Evolutionary conservation across 2,113 vertebrate genomes (phyloP).

Genomic region (Myrmecophaga tridactyla): DNA sequence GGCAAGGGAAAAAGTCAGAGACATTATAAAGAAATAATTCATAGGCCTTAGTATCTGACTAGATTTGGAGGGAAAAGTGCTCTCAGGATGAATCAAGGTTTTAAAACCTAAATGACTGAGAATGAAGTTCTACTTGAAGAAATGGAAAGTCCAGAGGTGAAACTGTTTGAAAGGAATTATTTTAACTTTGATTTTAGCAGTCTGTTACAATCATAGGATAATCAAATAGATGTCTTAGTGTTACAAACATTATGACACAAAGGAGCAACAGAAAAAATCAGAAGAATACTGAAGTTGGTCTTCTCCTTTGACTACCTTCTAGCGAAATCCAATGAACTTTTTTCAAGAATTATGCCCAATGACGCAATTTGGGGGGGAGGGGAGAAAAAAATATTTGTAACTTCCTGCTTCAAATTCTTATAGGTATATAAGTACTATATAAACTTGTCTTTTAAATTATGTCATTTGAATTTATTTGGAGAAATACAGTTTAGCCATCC

Average conservation of each 20-base stretch:
- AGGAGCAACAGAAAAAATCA: background rate
- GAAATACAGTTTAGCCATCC: no score
- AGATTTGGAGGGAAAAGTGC: background rate
- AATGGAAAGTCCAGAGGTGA: background rate
- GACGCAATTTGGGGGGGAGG: no score
- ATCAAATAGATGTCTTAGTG: background rate
- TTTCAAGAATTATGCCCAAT: background rate
- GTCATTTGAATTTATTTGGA: no score
- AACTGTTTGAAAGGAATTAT: background rate
- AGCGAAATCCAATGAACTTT: constrained; percentile 8
- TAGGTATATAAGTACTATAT: no score
- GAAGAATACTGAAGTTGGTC: background rate
- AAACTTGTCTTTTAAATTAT: no score
- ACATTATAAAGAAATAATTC: no score
- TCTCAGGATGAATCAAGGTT: background rate
- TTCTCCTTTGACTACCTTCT: background rate
- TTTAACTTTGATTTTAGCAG: background rate
- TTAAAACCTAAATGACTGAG: background rate
- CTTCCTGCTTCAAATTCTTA: no score
- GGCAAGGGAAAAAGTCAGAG: background rate
- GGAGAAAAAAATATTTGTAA: no score
- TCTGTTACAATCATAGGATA: background rate
- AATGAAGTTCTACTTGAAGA: background rate
- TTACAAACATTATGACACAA: background rate
- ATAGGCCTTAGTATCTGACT: background rate